Base-by-base conservation (phyloP, 2,888 invertebrate species). In the Sicus ferrugineus region DNA sequence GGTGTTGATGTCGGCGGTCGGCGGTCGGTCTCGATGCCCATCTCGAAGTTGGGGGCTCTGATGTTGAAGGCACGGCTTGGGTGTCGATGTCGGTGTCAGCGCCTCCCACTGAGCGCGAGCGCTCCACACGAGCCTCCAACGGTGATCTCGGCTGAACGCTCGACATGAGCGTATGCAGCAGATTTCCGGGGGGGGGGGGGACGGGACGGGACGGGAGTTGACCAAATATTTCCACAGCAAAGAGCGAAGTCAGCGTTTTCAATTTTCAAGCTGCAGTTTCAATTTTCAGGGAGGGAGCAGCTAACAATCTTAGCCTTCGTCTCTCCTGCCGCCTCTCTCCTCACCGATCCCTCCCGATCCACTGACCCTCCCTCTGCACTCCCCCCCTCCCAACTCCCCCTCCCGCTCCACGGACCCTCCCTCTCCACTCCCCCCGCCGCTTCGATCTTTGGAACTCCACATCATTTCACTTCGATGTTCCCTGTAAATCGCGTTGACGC, bases 1-100 rank as follows among this genome's bases (percentile, higher is more conserved):
- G 38, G 34, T 38, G 23, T 34, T 11, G 59, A 59, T 19, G 31
- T 14, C 30, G 31, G n/a, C 52, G n/a, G 52, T 3, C 14, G 26
- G 50, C 50, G 50, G 50, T 50, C 21, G 21, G 38, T 54, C 38
- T 19, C 26, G 65, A 65, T 42, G 58, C 26, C 56, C 56, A 42
- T 42, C 38, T 42, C 38, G 38, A 34, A 34, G 38, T 9, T n/a
- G n/a, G n/a, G n/a, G n/a, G n/a, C n/a, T n/a, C n/a, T n/a, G n/a
- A n/a, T n/a, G 38, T 34, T 11, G 38, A 34, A 34, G 38, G 38
- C 5, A 9, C 38, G 38, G 38, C 11, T 9, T 34, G 5, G 38
- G 19, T 23, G 50, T n/a, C 50, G 50, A 9, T 50, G 50, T 48
- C 48, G 48, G 9, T 58, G 56, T 34, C 11, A 34, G 21, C 28